A percentile compares a stretch with the other conserved stretches of the same genome.
phyloP scores from a whole-genome alignment of 2,113 vertebrate genomes.

The Saccopteryx bilineata region DNA sequence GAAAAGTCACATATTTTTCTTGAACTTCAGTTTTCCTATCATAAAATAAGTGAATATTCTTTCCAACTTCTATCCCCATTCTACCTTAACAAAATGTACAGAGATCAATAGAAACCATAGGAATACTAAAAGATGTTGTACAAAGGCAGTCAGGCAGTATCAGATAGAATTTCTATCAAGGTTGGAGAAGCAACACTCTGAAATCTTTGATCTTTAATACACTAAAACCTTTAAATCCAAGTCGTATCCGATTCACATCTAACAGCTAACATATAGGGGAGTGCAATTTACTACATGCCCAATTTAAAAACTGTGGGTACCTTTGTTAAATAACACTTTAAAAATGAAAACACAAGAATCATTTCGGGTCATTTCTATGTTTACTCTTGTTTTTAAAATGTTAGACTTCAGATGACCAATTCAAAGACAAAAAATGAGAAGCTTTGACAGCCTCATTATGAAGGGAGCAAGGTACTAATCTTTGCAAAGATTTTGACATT shows the following conservation, averaged over 20 bases:
- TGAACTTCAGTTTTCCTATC: background rate
- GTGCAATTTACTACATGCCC: background rate
- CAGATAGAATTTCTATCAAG: background rate
- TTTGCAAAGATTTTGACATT: slow-evolving; percentile 25
- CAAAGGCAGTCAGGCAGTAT: background rate
- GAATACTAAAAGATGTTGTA: background rate
- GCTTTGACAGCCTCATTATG: slow-evolving; percentile 5
- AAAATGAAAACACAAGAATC: background rate
- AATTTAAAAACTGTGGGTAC: background rate
- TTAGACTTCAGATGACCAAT: slow-evolving; percentile 37
- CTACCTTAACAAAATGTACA: background rate
- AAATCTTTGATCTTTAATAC: background rate
- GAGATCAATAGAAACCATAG: background rate
- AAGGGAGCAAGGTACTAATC: background rate
- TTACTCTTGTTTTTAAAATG: background rate
- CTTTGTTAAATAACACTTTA: background rate
- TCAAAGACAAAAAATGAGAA: slow-evolving; percentile 39
- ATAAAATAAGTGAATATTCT: background rate
- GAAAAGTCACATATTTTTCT: background rate
- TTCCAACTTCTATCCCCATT: background rate
- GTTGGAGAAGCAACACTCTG: background rate
- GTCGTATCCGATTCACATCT: background rate
- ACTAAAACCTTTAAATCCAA: background rate
- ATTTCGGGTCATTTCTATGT: background rate
- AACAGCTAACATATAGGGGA: background rate